These are phyloP conservation scores for Ophraella communa DNA, from an alignment of 2,888 invertebrate genomes.

Conservation along the genomic window DNA sequence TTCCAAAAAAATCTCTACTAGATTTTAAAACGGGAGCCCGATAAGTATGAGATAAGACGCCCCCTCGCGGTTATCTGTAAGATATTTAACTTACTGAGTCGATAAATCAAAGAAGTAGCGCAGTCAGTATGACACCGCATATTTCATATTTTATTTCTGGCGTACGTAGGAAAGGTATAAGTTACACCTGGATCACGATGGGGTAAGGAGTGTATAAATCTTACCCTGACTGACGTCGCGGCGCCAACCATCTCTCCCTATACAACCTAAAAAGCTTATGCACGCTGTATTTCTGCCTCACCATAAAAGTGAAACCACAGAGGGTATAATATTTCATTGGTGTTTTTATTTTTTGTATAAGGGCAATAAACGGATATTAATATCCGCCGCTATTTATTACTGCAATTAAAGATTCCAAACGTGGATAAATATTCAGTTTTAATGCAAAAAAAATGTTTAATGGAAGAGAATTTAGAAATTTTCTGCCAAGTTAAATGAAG, in stretches of 20 bases:
- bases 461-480: not conserved
- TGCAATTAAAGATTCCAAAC: too few relatives aligned
- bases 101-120: conserved; percentile 56
- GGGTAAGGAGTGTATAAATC: conserved; percentile 42
- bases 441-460: too few relatives aligned
- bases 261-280: conserved; percentile 1
- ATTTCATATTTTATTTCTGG: conserved; percentile 58
- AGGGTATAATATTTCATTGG: not conserved
- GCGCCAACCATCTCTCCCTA: conserved; percentile 1
- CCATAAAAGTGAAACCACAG: not conserved
- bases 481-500: conserved; percentile 1
- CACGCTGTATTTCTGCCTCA: not conserved
- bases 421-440: too few relatives aligned
- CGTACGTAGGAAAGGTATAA: conserved; percentile 47
- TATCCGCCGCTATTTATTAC: too few relatives aligned
- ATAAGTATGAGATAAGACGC: not conserved
- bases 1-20: too few relatives aligned
- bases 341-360: too few relatives aligned
- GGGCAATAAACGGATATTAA: too few relatives aligned
- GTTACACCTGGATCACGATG: conserved; percentile 56
- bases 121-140: conserved; percentile 51
- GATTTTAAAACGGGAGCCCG: too few relatives aligned
- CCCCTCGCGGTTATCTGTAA: conserved; percentile 35
- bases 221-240: conserved; percentile 23
- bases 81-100: conserved; percentile 56